Evolutionary conservation across 2,888 invertebrate species (phyloP), one percentile per base, ranked within the genome.

Genomic region (Labia minor): DNA sequence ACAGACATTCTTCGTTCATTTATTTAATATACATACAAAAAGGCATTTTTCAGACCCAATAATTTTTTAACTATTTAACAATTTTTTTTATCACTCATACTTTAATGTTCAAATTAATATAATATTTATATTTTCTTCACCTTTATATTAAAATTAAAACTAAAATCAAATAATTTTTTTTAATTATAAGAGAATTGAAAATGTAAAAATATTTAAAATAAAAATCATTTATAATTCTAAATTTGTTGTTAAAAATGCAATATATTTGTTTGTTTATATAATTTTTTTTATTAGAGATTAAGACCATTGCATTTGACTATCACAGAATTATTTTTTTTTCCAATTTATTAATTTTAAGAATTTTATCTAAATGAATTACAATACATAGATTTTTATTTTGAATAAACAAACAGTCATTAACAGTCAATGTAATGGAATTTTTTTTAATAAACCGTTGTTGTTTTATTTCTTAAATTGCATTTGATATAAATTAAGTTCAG

Each of bases 241-340:
- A 49, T n/a, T 49, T 11, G 49, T 8, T 49, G 49, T 11, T 16
- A 49, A 49, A n/a, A 49, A 49, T 49, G 49, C 49, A 49, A 49
- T 16, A 49, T 49, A 8, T 49, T 49, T 16, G 14, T 16, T 49
- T 11, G 49, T 49, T 49, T 49, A 49, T 49, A 11, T n/a, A 49
- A 49, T 49, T 49, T n/a, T n/a, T n/a, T n/a, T n/a, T n/a, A n/a
- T n/a, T 49, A 49, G 49, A 4, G 49, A 49, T 4, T 16, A 49
- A 49, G 49, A 49, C 49, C 49, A 49, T 49, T 49, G 14, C n/a
- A 49, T 49, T 49, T 49, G 49, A 49, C 49, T 49, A 49, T 49
- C 49, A 49, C 49, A 49, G 49, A 49, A 16, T 11, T 2, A 49
- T 49, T 8, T 49, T n/a, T 3, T 49, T 49, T 49, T 16, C n/a